phyloP scores from a whole-genome alignment of 2,888 invertebrate species.

The Tridacna gigas region DNA sequence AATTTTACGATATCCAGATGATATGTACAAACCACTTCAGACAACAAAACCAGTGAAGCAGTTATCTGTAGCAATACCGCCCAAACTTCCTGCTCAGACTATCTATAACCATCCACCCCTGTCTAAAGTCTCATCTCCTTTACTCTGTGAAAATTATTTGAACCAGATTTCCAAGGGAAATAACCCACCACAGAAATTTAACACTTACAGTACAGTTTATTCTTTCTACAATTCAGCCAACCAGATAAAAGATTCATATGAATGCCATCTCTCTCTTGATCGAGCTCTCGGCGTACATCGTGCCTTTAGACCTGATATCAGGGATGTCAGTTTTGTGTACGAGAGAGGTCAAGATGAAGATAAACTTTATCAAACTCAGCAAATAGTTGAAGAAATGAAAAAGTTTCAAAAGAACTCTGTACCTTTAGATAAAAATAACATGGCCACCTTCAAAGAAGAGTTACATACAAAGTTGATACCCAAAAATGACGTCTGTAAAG shows the following conservation, averaged over 20 bases:
- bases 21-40: background rate
- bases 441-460: background rate
- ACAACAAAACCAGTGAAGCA: slow-evolving; percentile 4
- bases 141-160: background rate
- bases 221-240: slow-evolving; percentile 44
- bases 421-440: slow-evolving; percentile 1
- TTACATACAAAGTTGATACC: background rate
- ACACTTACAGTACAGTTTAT: slow-evolving; percentile 59
- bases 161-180: slow-evolving; percentile 1
- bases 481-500: background rate
- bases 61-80: slow-evolving; percentile 36
- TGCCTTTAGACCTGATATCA: background rate
- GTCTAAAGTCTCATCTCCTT: slow-evolving; percentile 16
- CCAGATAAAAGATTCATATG: slow-evolving; percentile 40
- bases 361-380: background rate
- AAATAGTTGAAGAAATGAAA: background rate
- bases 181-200: slow-evolving; percentile 39
- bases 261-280: slow-evolving; percentile 40
- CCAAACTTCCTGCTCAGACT: slow-evolving; percentile 55
- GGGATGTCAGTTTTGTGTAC: background rate
- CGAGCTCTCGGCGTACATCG: background rate
- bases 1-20: slow-evolving; percentile 45
- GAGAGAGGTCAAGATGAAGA: background rate
- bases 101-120: slow-evolving; percentile 61
- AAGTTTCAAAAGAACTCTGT: background rate